Evolutionary conservation across 2,797 vertebrate genomes (phyloP), one percentile per base, ranked within the genome.

Genomic region (Galago senegalensis): DNA sequence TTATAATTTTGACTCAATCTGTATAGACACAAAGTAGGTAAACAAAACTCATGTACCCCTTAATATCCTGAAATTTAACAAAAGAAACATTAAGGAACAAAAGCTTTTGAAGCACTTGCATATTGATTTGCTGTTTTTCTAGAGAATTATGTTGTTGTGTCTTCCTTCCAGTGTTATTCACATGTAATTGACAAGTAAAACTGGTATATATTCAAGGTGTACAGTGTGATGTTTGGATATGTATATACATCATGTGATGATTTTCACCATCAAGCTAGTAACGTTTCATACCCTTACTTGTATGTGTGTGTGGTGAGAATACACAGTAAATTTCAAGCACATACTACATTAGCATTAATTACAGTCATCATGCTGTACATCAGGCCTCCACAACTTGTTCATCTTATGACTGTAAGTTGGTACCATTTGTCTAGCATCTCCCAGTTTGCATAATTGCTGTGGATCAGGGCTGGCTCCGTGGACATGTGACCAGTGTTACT

Each of bases 141-240:
- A 23, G 49, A 76, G 8, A 56, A 43, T 56, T 89, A 37, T 83
- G 83, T 67, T 81, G 67, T 53, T 63, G 77, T 53, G 21, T 37
- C 21, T 43, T 31, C 31, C 16, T 46, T 53, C 20, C 60, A 76
- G 27, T 10, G 58, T 94, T 83, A 63, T 29, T 67, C 61, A 58
- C 29, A 53, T 83, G 63, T 34, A 87, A 70, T 61, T 72, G 63
- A 29, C 34, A 83, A 88, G 77, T 87, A 79, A 58, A 87, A 79
- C 29, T 16, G 72, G 34, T 7, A 89, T 77, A 46, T 70, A 34
- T 25, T 65, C 56, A 63, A 83, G 69, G 17, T 93, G 14, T 65
- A 27, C 21, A 8, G 49, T 0, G 23, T 60, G 61, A 79, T 34
- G 25, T 77, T 85, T 77, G 25, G 27, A 76, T 58, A 21, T 82